Percentiles rank a stretch among this genome's conserved stretches.
These are phyloP conservation scores for Vireo griseus DNA, from an alignment of 2,797 vertebrate species.

Conservation along the genomic window DNA sequence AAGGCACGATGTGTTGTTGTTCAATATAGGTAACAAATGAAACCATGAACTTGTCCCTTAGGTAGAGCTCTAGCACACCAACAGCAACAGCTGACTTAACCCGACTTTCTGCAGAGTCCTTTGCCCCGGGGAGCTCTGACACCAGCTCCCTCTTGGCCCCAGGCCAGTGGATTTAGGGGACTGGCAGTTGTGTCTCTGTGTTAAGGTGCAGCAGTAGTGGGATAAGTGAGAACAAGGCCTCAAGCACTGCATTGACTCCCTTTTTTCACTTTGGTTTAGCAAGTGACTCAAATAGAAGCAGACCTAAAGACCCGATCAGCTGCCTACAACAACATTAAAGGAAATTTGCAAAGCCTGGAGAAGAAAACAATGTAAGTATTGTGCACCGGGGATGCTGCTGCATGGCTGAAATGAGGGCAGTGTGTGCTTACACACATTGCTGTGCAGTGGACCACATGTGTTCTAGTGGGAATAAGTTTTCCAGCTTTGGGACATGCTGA, in stretches of 20 bases:
- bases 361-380: slow-evolving; percentile 81
- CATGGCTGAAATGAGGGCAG: not conserved
- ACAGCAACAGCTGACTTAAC: not conserved
- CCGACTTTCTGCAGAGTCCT: not conserved
- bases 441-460: not conserved
- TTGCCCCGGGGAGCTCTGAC: not conserved
- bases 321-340: slow-evolving; percentile 82
- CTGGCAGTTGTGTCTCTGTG: not conserved
- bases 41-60: not conserved
- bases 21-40: not conserved
- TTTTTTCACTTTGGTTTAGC: slow-evolving; percentile 71
- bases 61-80: not conserved
- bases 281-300: slow-evolving; percentile 86
- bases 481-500: not conserved
- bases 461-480: not conserved
- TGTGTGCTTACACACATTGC: not conserved
- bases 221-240: not conserved
- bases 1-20: not conserved
- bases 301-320: slow-evolving; percentile 85
- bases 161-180: rapidly evolving
- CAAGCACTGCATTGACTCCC: not conserved
- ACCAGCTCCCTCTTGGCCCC: rapidly evolving
- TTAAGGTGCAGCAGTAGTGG: not conserved
- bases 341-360: slow-evolving; percentile 80
- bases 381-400: not conserved